Conservation (phyloP, 1,140 invertebrate genomes). For the Caenorhabditis inopinata region DNA sequence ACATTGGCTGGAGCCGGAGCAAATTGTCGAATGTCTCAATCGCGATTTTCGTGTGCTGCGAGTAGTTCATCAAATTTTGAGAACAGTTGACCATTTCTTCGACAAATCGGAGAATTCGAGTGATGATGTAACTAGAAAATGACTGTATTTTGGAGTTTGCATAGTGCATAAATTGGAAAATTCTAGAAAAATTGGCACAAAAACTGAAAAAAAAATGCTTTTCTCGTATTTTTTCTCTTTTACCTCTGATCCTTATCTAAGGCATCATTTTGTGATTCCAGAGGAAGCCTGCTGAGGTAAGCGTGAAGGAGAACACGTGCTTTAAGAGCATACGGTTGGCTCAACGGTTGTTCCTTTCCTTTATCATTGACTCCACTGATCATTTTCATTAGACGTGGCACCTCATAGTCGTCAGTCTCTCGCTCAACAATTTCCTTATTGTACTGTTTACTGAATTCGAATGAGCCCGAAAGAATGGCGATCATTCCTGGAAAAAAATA, state of each 20-base stretch:
- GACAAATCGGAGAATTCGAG: slow-evolving; percentile 90
- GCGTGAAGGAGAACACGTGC: slow-evolving; percentile 89
- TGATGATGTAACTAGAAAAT: slow-evolving; percentile 76
- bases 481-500: slow-evolving; percentile 73
- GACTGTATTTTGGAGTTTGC: not conserved
- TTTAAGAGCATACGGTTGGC: slow-evolving; percentile 92
- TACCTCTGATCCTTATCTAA: slow-evolving; percentile 72
- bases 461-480: slow-evolving; percentile 91
- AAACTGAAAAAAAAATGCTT: not conserved
- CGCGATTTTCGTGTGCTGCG: slow-evolving; percentile 81
- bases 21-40: slow-evolving; percentile 95
- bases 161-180: too few relatives aligned
- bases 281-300: slow-evolving; percentile 80
- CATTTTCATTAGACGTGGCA: slow-evolving; percentile 87
- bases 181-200: not conserved
- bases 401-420: slow-evolving; percentile 89
- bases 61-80: slow-evolving; percentile 86
- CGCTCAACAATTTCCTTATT: slow-evolving; percentile 91
- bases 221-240: not conserved
- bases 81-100: slow-evolving; percentile 96
- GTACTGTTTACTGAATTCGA: slow-evolving; percentile 89
- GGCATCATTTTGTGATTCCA: slow-evolving; percentile 75
- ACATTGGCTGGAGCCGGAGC: slow-evolving; percentile 93
- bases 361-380: slow-evolving; percentile 87
- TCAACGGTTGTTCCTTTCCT: slow-evolving; percentile 89